Evolutionary conservation across 2,797 vertebrate species (phyloP), one percentile per base, ranked within the genome.

Genomic region (Heteromormyrus szaboi): DNA sequence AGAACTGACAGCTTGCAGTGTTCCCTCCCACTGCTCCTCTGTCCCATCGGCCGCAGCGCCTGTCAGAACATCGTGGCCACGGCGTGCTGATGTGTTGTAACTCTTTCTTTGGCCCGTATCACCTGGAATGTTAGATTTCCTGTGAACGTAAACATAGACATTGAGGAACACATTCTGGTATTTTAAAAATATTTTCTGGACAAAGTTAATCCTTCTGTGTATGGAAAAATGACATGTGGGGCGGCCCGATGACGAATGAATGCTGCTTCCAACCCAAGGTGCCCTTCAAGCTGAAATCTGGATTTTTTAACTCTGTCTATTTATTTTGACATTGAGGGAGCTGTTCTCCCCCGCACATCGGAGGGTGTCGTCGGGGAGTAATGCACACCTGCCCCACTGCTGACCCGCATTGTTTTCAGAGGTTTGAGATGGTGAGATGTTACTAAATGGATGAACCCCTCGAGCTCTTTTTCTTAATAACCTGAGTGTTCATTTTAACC

Each of bases 281-380:
- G 72, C 72, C 72, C 72, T 79, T 79, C 72, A 79, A 79, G 37
- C 72, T 79, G 72, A 79, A 41, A 41, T 79, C 72, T 46, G 72
- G 72, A 79, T 79, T 79, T 79, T 79, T 79, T 79, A 41, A 79
- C 72, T 79, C 72, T 33, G 65, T 33, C 65, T 79, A 79, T 79
- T 79, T 79, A 46, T 46, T 79, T 79, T 79, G 72, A 79, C 72
- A 8, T 29, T 79, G 41, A 19, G 72, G 72, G 72, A 79, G 72
- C n/a, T 44, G 33, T 19, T 46, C 72, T 46, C 41, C 29, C 72
- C 72, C 9, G 41, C 72, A 9, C 14, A 19, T 79, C 72, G 14
- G 41, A 41, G 6, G 37, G 72, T 79, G 72, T 46, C 3, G 1
- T 44, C 37, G 19, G 72, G 33, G 72, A 44, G 72, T 79, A 79